phyloP scores from a whole-genome alignment of 2,797 vertebrate species.

The Bovichtus diacanthus region DNA sequence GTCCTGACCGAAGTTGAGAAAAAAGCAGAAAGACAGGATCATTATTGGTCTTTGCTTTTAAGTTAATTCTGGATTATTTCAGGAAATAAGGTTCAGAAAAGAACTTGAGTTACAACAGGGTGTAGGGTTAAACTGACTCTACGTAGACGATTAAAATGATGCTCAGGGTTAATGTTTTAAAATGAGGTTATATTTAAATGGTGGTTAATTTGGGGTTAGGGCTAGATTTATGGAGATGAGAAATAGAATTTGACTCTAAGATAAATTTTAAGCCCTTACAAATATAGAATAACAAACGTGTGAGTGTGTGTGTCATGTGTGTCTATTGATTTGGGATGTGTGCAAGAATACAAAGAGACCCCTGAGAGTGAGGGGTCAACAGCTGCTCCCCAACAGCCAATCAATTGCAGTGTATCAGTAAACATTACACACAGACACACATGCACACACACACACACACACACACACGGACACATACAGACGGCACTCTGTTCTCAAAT shows the following conservation, averaged over 20 bases:
- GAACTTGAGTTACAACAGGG: neutral
- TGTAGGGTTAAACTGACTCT: neutral
- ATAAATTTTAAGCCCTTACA: slow-evolving; percentile 11
- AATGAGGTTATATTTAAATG: slow-evolving; percentile 14
- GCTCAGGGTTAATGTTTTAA: neutral
- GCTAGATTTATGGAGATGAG: slow-evolving; percentile 16
- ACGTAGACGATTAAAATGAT: slow-evolving; percentile 3
- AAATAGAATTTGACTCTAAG: slow-evolving; percentile 19
- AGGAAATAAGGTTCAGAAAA: neutral
- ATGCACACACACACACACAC: slow-evolving; percentile 25
- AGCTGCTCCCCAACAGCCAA: slow-evolving; percentile 86
- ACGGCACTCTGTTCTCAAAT: slow-evolving; percentile 79
- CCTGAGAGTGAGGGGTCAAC: slow-evolving; percentile 86
- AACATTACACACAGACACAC: slow-evolving; percentile 80
- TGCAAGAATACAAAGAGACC: slow-evolving; percentile 86
- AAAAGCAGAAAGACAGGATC: neutral
- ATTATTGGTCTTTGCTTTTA: neutral
- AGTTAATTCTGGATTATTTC: neutral
- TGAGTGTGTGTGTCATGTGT: slow-evolving; percentile 41
- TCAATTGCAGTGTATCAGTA: slow-evolving; percentile 87
- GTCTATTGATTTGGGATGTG: slow-evolving; percentile 84
- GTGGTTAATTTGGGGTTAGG: slow-evolving; percentile 4
- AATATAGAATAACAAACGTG: slow-evolving; percentile 36
- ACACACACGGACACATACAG: slow-evolving; percentile 60
- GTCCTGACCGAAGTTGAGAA: neutral